A percentile compares a stretch with the other conserved stretches of the same genome.
These are phyloP conservation scores for Galago senegalensis DNA, from an alignment of 2,797 vertebrate species.

Conservation along the genomic window DNA sequence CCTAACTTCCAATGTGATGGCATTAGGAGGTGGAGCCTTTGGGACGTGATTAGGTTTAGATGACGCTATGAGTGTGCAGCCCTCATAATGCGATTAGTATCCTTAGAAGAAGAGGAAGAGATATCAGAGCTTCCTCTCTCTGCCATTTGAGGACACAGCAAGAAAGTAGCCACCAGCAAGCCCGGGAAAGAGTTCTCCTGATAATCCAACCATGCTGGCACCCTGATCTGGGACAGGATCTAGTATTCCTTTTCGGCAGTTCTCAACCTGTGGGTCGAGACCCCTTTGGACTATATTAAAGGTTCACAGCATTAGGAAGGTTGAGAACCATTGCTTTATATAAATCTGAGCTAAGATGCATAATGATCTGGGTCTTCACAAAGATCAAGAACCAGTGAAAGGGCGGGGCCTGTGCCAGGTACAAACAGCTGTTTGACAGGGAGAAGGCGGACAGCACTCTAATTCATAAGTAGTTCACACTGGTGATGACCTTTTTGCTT, in stretches of 20 bases:
- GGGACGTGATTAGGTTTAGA: not conserved
- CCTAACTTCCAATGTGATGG: not conserved
- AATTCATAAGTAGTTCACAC: not conserved
- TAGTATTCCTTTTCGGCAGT: too few relatives aligned
- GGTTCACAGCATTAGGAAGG: too few relatives aligned
- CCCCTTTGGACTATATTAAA: too few relatives aligned
- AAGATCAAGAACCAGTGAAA: not conserved
- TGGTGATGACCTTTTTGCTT: not conserved
- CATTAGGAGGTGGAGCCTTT: not conserved
- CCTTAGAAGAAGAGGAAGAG: not conserved
- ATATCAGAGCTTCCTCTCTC: not conserved
- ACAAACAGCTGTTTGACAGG: not conserved
- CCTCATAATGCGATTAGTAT: not conserved
- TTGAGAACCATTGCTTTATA: too few relatives aligned
- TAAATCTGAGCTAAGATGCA: not conserved
- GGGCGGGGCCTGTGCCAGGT: too few relatives aligned
- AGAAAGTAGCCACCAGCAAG: not conserved
- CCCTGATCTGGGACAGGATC: not conserved
- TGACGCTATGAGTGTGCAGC: not conserved
- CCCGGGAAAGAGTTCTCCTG: not conserved
- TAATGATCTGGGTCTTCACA: not conserved
- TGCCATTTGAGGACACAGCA: not conserved
- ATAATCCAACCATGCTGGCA: not conserved
- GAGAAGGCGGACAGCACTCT: not conserved
- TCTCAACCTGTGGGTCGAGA: too few relatives aligned